Evolutionary conservation across 1,140 invertebrate genomes (phyloP).

Genomic region (Hycleus phaleratus): DNA sequence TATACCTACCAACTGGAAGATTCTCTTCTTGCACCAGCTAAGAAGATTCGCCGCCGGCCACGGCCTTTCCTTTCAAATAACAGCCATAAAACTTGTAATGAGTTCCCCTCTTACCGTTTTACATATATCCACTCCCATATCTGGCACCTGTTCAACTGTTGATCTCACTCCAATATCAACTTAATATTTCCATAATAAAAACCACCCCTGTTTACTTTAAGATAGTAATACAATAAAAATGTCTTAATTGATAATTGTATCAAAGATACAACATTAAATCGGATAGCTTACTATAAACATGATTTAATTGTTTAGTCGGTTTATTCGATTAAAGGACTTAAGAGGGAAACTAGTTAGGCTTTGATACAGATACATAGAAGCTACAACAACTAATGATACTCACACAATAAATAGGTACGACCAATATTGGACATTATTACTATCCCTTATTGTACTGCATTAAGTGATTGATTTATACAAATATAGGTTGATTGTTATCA

Average conservation of each 20-base stretch:
- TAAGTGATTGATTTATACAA: constrained; percentile 9
- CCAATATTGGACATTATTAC: no score
- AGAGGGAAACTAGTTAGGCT: no score
- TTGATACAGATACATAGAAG: no score
- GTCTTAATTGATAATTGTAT: no score
- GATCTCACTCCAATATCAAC: constrained; percentile 7
- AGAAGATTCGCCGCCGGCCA: constrained; percentile 13
- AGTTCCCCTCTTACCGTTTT: constrained; percentile 4
- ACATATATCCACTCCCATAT: constrained; percentile 15
- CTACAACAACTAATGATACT: no score
- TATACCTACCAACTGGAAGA: no score
- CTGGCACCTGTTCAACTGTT: constrained; percentile 18
- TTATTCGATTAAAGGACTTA: no score
- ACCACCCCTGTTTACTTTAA: background rate
- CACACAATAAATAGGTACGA: no score
- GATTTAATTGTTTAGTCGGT: no score
- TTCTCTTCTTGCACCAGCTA: constrained; percentile 10
- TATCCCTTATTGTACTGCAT: constrained; percentile 2
- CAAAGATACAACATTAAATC: no score
- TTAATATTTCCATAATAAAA: background rate
- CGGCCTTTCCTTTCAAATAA: constrained; percentile 18
- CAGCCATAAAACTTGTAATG: constrained; percentile 23
- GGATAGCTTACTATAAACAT: no score
- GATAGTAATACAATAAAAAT: no score
- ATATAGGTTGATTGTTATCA: constrained; percentile 8